Evolutionary conservation across 2,797 vertebrate species (phyloP).

Genomic region (Calcarius lapponicus): DNA sequence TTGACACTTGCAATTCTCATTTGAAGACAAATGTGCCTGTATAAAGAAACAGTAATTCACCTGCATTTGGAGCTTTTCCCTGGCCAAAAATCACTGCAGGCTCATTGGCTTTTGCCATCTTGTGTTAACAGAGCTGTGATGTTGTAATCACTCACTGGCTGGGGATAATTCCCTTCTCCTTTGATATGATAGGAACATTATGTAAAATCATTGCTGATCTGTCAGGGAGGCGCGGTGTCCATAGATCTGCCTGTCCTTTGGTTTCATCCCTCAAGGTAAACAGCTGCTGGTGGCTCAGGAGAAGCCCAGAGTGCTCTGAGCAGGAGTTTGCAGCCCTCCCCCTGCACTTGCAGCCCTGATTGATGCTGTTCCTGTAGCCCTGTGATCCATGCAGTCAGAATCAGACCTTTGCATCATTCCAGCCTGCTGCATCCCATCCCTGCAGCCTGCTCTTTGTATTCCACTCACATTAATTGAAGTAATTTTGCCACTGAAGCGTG

Average conservation of each 20-base stretch:
- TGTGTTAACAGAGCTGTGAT: neutral
- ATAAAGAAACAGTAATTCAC: neutral
- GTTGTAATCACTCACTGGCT: conserved; percentile 16
- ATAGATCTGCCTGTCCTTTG: conserved; percentile 63
- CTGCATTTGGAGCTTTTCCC: neutral
- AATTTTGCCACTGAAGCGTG: conserved; percentile 85
- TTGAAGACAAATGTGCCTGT: conserved; percentile 2
- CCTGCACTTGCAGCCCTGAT: conserved; percentile 62
- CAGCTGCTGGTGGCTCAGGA: conserved; percentile 56
- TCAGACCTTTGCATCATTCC: conserved; percentile 74
- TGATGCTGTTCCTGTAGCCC: conserved; percentile 65
- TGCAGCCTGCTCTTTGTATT: conserved; percentile 80
- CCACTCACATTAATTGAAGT: conserved; percentile 86
- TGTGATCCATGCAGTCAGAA: conserved; percentile 58
- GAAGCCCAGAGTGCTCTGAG: conserved; percentile 37
- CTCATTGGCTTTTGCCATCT: conserved; percentile 24
- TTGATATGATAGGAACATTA: conserved; percentile 26
- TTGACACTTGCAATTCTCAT: neutral
- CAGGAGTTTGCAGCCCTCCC: conserved; percentile 22
- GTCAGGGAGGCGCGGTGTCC: conserved; percentile 31
- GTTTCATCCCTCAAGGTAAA: conserved; percentile 65
- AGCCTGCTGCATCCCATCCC: conserved; percentile 73
- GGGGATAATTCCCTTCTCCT: conserved; percentile 51
- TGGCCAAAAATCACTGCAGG: conserved; percentile 2
- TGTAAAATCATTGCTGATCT: conserved; percentile 66